These are phyloP conservation scores for Andrena praecox DNA, from an alignment of 2,888 invertebrate species.

Conservation along the genomic window DNA sequence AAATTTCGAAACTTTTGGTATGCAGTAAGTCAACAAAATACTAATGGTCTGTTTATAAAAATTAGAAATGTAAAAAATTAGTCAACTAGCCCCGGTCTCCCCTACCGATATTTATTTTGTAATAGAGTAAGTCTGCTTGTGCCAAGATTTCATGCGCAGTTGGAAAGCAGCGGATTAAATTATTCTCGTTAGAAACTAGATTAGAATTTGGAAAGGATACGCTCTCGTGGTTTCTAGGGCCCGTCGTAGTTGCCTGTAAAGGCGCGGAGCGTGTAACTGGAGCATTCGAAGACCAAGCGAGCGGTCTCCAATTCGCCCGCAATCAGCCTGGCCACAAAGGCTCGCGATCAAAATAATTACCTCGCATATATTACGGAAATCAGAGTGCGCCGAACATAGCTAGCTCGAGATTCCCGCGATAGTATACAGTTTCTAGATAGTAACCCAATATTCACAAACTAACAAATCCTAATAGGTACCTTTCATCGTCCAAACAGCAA, in stretches of 20 bases:
- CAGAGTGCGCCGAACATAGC: conserved; percentile 46
- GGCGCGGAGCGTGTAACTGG: conserved; percentile 53
- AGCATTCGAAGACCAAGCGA: conserved; percentile 64
- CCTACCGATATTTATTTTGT: too few relatives aligned
- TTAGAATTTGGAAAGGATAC: conserved; percentile 30
- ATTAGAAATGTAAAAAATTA: too few relatives aligned
- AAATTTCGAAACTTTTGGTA: too few relatives aligned
- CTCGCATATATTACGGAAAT: conserved; percentile 59
- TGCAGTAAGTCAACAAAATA: too few relatives aligned
- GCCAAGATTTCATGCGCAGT: neutral
- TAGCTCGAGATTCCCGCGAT: conserved; percentile 41
- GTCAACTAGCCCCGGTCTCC: too few relatives aligned
- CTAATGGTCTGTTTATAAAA: too few relatives aligned
- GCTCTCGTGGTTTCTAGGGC: conserved; percentile 19
- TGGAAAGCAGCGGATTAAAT: conserved; percentile 22
- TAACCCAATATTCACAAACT: neutral
- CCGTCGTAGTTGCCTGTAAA: conserved; percentile 12
- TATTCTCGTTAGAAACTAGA: conserved; percentile 33
- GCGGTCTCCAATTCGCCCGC: conserved; percentile 58
- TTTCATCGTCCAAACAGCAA: too few relatives aligned
- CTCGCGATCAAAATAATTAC: conserved; percentile 63
- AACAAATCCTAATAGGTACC: too few relatives aligned
- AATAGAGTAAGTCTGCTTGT: neutral
- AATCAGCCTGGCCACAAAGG: conserved; percentile 29
- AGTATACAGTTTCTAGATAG: conserved; percentile 19